These are phyloP conservation scores for Eretmochelys imbricata DNA, from an alignment of 2,113 vertebrate species.

Conservation along the genomic window DNA sequence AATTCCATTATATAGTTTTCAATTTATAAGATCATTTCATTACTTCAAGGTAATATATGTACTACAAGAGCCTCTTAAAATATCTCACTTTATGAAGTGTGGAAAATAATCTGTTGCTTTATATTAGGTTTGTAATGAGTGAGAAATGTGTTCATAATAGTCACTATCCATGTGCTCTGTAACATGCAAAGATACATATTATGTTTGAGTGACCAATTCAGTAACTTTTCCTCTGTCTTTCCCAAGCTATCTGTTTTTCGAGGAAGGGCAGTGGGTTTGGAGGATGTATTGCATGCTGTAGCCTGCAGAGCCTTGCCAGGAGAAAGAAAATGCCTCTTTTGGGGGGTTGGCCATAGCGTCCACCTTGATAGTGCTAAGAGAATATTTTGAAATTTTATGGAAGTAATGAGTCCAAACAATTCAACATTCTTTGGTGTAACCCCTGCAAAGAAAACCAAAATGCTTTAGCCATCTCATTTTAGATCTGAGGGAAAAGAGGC, in stretches of 20 bases:
- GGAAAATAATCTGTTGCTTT: neutral
- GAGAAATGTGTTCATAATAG: neutral
- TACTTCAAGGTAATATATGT: neutral
- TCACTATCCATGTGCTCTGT: neutral
- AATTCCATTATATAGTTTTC: neutral
- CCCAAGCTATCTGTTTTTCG: neutral
- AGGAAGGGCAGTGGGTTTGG: neutral
- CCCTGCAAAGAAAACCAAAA: neutral
- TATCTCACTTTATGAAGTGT: neutral
- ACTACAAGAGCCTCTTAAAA: neutral
- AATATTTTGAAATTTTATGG: neutral
- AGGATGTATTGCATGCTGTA: neutral
- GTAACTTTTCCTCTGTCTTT: neutral
- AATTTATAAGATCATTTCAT: neutral
- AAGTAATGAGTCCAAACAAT: neutral
- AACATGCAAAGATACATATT: fast-evolving
- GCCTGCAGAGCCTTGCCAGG: neutral
- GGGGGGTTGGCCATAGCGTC: neutral
- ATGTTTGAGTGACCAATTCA: neutral
- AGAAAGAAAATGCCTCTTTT: neutral
- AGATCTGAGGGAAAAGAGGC: neutral
- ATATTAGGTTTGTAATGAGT: neutral
- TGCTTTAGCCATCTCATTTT: neutral
- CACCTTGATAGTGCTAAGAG: neutral
- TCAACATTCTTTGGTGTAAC: neutral